Percentiles rank a stretch among this genome's conserved stretches.
These are phyloP conservation scores for Panurus biarmicus DNA, from an alignment of 2,113 vertebrate species.

Conservation along the genomic window DNA sequence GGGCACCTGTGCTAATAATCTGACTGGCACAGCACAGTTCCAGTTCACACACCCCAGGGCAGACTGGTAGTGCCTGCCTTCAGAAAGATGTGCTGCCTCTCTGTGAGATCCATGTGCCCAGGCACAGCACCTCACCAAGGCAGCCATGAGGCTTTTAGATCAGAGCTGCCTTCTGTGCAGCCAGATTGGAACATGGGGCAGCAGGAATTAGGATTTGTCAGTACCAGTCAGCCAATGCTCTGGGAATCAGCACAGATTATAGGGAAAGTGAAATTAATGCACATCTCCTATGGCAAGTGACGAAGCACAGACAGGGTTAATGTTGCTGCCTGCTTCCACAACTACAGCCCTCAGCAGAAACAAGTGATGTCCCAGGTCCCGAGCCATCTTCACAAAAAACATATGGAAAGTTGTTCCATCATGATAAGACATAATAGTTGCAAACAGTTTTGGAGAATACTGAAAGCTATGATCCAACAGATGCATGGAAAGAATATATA, in stretches of 20 bases:
- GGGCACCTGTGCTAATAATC: background rate
- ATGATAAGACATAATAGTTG: background rate
- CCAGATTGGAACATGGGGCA: rapidly evolving
- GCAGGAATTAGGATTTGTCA: background rate
- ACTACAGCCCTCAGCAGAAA: background rate
- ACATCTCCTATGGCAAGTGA: background rate
- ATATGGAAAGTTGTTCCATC: background rate
- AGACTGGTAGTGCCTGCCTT: background rate
- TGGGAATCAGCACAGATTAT: background rate
- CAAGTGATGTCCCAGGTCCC: background rate
- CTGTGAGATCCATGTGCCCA: background rate
- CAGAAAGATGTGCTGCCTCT: background rate
- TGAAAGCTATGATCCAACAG: background rate
- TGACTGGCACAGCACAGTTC: background rate
- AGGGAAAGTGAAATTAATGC: background rate
- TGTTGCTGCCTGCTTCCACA: background rate
- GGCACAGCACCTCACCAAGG: background rate
- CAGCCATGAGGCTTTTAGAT: rapidly evolving
- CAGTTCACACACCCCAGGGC: background rate
- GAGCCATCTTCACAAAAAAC: background rate
- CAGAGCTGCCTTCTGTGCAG: background rate
- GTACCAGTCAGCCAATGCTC: background rate
- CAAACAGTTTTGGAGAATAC: background rate
- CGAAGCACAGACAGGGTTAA: background rate
- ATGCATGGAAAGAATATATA: background rate